A percentile compares a stretch with the other conserved stretches of the same genome.
phyloP scores from a whole-genome alignment of 2,113 vertebrate genomes.

The Sminthopsis crassicaudata region DNA sequence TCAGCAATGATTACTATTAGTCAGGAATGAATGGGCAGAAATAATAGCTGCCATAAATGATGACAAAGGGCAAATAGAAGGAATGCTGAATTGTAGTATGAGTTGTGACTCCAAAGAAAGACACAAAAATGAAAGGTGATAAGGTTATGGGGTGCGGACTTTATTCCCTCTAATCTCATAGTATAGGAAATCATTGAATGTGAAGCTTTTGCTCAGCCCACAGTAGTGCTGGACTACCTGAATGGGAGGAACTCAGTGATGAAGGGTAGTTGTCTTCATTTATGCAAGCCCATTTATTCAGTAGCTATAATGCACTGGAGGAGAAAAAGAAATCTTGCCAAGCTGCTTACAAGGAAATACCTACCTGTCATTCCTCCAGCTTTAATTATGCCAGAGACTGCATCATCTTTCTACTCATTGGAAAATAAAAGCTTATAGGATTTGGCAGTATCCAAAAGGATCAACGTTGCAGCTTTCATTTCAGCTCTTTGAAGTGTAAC shows the following conservation, averaged over 20 bases:
- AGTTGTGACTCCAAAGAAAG: background rate
- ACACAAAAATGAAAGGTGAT: background rate
- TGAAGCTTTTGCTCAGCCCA: background rate
- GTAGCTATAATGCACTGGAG: background rate
- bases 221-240: background rate
- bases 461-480: background rate
- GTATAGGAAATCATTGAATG: background rate
- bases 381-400: background rate
- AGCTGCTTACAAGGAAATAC: background rate
- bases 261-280: background rate
- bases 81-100: background rate
- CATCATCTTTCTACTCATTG: background rate
- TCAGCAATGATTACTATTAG: background rate
- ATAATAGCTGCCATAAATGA: background rate
- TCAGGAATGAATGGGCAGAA: background rate
- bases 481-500: background rate
- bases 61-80: background rate
- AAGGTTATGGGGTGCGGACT: background rate
- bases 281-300: background rate
- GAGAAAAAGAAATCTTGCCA: background rate
- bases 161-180: background rate
- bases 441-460: constrained; percentile 1
- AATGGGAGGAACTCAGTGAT: background rate
- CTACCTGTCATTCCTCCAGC: background rate
- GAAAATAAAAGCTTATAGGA: background rate